Percentiles rank a stretch among this genome's conserved stretches.
These are phyloP conservation scores for Aromia moschata DNA, from an alignment of 2,888 invertebrate genomes.

Conservation along the genomic window DNA sequence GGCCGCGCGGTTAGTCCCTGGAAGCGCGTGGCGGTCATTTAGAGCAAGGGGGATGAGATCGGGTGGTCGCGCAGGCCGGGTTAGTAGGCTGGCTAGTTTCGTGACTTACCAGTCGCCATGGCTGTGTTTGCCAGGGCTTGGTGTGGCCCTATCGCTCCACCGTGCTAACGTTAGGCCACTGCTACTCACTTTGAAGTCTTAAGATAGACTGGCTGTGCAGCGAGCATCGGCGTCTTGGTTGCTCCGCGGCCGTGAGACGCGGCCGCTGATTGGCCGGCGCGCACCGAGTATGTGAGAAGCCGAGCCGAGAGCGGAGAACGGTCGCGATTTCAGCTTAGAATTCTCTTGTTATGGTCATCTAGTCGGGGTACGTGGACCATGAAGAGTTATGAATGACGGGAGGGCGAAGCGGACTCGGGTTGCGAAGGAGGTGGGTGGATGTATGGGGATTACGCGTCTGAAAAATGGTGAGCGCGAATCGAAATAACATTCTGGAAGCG, in stretches of 20 bases:
- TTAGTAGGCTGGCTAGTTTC: slow-evolving; percentile 29
- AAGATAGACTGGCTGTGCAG: slow-evolving; percentile 52
- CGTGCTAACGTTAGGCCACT: slow-evolving; percentile 49
- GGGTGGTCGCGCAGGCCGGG: slow-evolving; percentile 12
- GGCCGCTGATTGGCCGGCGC: slow-evolving; percentile 46
- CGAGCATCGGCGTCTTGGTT: slow-evolving; percentile 51
- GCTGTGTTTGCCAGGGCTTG: slow-evolving; percentile 54
- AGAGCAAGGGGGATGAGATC: slow-evolving; percentile 21
- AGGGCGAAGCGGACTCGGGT: not conserved
- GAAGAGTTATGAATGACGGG: slow-evolving; percentile 32
- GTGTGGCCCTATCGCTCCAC: slow-evolving; percentile 54
- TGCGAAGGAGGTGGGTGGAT: not conserved
- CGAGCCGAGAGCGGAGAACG: slow-evolving; percentile 32
- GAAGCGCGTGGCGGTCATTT: slow-evolving; percentile 5
- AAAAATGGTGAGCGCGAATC: too few relatives aligned
- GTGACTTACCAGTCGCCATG: slow-evolving; percentile 55
- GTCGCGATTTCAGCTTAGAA: slow-evolving; percentile 32
- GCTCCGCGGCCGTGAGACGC: slow-evolving; percentile 49
- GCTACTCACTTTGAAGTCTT: slow-evolving; percentile 56
- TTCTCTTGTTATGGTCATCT: slow-evolving; percentile 40
- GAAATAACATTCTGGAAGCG: too few relatives aligned
- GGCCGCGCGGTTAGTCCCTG: slow-evolving; percentile 27
- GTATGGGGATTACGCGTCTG: not conserved
- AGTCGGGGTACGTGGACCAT: slow-evolving; percentile 41
- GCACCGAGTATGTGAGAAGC: slow-evolving; percentile 48